Evolutionary conservation across 2,888 invertebrate species (phyloP), one percentile per base, ranked within the genome.

Genomic region (Tanypteryx hageni): DNA sequence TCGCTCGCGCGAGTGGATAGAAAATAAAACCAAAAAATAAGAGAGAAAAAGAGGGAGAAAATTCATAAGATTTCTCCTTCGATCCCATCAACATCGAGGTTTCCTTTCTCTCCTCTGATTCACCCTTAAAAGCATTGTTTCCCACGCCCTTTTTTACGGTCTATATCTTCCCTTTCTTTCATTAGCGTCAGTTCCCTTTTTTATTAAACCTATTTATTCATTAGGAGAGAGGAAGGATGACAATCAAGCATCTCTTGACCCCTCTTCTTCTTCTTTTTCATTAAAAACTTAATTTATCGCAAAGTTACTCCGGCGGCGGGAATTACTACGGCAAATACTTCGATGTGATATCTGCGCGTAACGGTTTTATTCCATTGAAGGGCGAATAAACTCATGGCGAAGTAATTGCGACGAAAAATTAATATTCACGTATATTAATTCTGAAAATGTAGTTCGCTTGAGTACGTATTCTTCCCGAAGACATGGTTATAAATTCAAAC

Each of bases 41-140:
- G 44, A 64, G 31, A 82, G 44, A 64, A 59, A 1, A 0, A 14
- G 27, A 22, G 59, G 61, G 31, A 64, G 86, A 31, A 44, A 68
- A 89, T 89, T 68, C 64, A 89, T 68, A 61, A n/a, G 68, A 11
- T 64, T 56, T 44, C 22, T 89, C 64, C 68, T n/a, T 44, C 44
- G 44, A 44, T 44, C 44, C 44, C 31, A 18, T 44, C n/a, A 68
- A 44, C 10, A 68, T 44, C 44, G 11, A 18, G 44, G 18, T 64
- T 44, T 16, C 11, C 13, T 68, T 16, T 16, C 11, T 89, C n/a
- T 89, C 14, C 13, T 76, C 76, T 76, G 76, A 44, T 44, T 44
- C 5, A 44, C 44, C 44, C 44, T 44, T 44, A 44, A 76, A 27
- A 76, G 76, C 76, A 0, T 14, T 13, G 27, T 76, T 76, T 18